Base-by-base conservation (phyloP, 2,888 invertebrate species). In the Hecatera dysodea region DNA sequence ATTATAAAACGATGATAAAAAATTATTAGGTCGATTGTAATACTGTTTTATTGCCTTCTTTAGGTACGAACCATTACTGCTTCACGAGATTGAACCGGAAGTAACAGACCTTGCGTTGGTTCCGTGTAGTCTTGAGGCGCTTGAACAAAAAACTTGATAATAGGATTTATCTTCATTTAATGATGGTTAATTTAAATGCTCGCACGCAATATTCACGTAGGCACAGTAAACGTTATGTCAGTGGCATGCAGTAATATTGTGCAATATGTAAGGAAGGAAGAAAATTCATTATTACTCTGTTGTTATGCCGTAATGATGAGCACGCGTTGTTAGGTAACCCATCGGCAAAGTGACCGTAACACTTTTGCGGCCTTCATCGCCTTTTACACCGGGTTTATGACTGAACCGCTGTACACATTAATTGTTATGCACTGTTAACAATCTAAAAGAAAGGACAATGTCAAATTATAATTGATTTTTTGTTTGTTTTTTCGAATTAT, bases 261-360 rank as follows among this genome's bases (percentile, higher is more conserved):
- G 90, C 88, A 92, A 92, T 91, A 84, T 69, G 85, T 67, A 83
- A 92, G 92, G 93, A 93, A 93, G 94, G 93, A 94, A 93, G 93
- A 90, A 87, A 86, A 88, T 87, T 86, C 83, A 86, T 81, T 83
- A 86, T 86, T 84, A 81, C 83, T 79, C 71, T 62, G 87, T 87
- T 87, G 88, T 91, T 89, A 90, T 88, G 90, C 85, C 64, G 90
- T 89, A 91, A 90, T 88, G 87, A 88, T 83, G 88, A 80, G 89
- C 90, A 89, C 85, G 86, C 89, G 84, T 79, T 82, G 85, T 93
- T 92, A 91, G 88, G 87, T 89, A 93, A 92, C 86, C 65, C 65
- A 67, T 63, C 67, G 64, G 81, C 74, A 83, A 84, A 78, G 77
- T 84, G 84, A 86, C 86, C 84, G 86, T 87, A 86, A 88, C 86